Evolutionary conservation across 2,797 vertebrate genomes (phyloP), one percentile per base, ranked within the genome.

Genomic region (Notolepis coatsorum): DNA sequence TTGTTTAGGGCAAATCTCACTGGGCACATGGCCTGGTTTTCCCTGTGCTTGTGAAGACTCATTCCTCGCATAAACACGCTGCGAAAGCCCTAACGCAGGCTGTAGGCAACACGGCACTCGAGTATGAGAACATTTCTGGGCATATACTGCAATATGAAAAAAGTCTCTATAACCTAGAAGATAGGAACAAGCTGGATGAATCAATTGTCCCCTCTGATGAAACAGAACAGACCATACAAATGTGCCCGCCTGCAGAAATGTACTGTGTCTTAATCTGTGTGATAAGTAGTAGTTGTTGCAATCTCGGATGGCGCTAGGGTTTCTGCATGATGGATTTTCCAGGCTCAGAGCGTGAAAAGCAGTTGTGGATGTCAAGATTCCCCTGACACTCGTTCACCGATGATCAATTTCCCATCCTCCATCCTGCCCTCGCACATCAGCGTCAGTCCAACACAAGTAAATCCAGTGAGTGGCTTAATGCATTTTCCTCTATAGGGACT

Each of bases 371-470:
- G 82, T 88, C 78, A 57, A 77, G 62, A 80, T 78, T 90, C 90
- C 88, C 90, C 65, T 54, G 88, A 88, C 79, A 65, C 89, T 81
- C 81, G 74, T 92, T 88, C 87, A 66, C 51, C 52, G 6, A 82
- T 89, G 86, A 92, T 91, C 91, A 92, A 90, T 91, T 88, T 86
- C 84, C 78, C 77, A 85, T 88, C 84, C 76, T 80, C 75, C 76
- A 68, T 80, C 72, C 55, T 82, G 87, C 85, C 84, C 76, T 80
- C 76, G 57, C 80, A 72, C 80, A 88, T 88, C 89, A 86, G 74
- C 86, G 84, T 91, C 89, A 87, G 75, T 86, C 84, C 77, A 62
- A 57, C 73, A 77, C 81, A 66, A 81, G 86, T 89, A 88, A 89
- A 87, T 89, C 90, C 86, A 86, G 82, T 72, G 80, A 87, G 85